Base-by-base conservation (phyloP, 1,140 invertebrate species). In the Vollenhovia emeryi region DNA sequence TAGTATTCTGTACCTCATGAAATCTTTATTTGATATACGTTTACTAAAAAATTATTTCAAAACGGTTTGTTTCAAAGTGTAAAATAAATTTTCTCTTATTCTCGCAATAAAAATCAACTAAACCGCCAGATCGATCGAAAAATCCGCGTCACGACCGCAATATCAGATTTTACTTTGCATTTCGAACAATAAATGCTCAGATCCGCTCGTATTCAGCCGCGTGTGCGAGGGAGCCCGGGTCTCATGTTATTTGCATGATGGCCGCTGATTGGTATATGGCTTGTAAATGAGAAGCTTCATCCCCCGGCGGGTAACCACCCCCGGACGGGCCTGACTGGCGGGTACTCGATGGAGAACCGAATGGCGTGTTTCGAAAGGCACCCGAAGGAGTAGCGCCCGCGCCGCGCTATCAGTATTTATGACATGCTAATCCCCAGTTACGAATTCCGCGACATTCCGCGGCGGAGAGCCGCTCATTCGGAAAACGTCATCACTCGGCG, bases 371-470 rank as follows among this genome's bases (percentile, higher is more conserved):
- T 59, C 78, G 78, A 82, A 83, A 83, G 75, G 59, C 50, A 75
- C 69, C 66, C 78, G 75, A 89, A 85, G 78, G 57, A 55, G 74
- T 84, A 52, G 30, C 79, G 59, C 52, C n/a, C 68, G 36, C 50
- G 33, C 57, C 52, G 66, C 43, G 43, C 88, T 87, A 93, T 94
- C 92, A 93, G 92, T 94, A 94, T 94, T 94, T 94, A 94, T 94
- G 93, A 94, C 90, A 94, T 94, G 94, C 92, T 94, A 94, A 94
- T 94, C 88, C 79, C 91, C 93, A 92, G 93, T 94, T 94, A 94
- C 90, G 92, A 93, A 94, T 94, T 94, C 93, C 89, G 89, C 91
- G 91, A 90, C 89, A 88, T 90, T 92, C 91, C 89, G 90, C 90
- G 85, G 75, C 50, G 88, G 75, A 86, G 76, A 90, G 71, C 80